Evolutionary conservation across 2,888 invertebrate genomes (phyloP).

Genomic region (Eupithecia tripunctaria): DNA sequence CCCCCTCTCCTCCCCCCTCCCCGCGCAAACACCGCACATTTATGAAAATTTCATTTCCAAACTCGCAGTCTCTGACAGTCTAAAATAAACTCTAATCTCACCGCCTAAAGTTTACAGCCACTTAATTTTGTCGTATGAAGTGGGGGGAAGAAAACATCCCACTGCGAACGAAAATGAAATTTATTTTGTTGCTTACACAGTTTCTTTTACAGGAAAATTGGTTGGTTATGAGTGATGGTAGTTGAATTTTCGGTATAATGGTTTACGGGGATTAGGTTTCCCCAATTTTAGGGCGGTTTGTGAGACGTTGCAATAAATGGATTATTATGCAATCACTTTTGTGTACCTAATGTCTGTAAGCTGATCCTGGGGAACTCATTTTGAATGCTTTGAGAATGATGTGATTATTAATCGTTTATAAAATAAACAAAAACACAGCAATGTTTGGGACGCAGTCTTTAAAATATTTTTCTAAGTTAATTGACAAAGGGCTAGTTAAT

Average conservation of each 20-base stretch:
- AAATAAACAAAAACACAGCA: not conserved
- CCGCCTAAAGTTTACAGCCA: constrained; percentile 70
- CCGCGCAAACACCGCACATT: constrained; percentile 59
- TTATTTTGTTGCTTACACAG: constrained; percentile 61
- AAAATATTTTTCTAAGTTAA: not conserved
- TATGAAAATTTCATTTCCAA: constrained; percentile 84
- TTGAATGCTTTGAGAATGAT: constrained; percentile 35
- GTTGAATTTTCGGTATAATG: constrained; percentile 79
- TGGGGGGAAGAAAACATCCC: constrained; percentile 55
- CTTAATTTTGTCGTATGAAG: constrained; percentile 58
- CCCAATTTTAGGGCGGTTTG: constrained; percentile 69
- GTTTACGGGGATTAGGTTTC: constrained; percentile 81
- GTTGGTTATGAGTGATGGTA: constrained; percentile 66
- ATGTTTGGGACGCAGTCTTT: not conserved
- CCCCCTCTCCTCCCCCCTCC: constrained; percentile 49
- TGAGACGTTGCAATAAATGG: constrained; percentile 76
- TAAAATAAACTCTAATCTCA: constrained; percentile 74
- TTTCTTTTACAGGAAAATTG: constrained; percentile 50
- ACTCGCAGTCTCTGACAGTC: constrained; percentile 61
- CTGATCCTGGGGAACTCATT: constrained; percentile 33
- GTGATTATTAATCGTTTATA: constrained; percentile 16
- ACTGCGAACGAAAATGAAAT: constrained; percentile 61
- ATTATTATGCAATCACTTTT: constrained; percentile 77
- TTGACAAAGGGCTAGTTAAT: not conserved
- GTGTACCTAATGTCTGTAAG: constrained; percentile 35